Percentiles rank a stretch among this genome's conserved stretches.
phyloP scores from a whole-genome alignment of 2,888 invertebrate species.

The Stegophylla sp. region DNA sequence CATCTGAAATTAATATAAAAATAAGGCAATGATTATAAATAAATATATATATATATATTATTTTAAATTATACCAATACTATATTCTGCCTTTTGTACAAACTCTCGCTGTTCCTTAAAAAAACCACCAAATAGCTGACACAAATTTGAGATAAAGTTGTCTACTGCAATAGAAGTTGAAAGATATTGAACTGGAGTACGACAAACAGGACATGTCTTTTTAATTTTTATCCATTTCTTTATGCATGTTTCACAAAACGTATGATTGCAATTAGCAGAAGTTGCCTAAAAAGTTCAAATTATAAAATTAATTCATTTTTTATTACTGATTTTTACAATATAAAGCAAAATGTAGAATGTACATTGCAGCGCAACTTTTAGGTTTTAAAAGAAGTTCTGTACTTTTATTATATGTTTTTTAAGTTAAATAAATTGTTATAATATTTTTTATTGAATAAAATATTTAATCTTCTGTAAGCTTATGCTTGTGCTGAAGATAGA shows the following conservation, averaged over 20 bases:
- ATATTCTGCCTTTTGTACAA: conserved; percentile 27
- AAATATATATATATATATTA: not conserved
- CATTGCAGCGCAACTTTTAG: too few relatives aligned
- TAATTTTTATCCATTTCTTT: conserved; percentile 38
- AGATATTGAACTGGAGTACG: conserved; percentile 11
- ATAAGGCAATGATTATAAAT: not conserved
- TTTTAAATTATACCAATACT: not conserved
- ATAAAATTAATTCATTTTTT: not conserved
- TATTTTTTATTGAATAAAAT: too few relatives aligned
- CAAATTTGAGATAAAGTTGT: conserved; percentile 42
- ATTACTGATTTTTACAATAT: too few relatives aligned
- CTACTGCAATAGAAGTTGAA: conserved; percentile 32
- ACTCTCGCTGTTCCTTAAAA: conserved; percentile 22
- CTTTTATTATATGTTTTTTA: too few relatives aligned
- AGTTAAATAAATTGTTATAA: too few relatives aligned
- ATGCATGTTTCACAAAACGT: conserved; percentile 47
- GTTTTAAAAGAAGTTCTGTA: too few relatives aligned
- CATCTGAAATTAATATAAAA: conserved; percentile 6
- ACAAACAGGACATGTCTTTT: conserved; percentile 40
- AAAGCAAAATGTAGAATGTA: too few relatives aligned
- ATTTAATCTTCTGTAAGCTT: too few relatives aligned
- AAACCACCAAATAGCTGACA: conserved; percentile 35
- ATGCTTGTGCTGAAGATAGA: too few relatives aligned
- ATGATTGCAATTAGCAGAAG: conserved; percentile 43
- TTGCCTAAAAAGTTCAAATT: conserved; percentile 47